Base-by-base conservation (phyloP, 92 coral and sea anemone genomes). In the Porites evermanni region DNA sequence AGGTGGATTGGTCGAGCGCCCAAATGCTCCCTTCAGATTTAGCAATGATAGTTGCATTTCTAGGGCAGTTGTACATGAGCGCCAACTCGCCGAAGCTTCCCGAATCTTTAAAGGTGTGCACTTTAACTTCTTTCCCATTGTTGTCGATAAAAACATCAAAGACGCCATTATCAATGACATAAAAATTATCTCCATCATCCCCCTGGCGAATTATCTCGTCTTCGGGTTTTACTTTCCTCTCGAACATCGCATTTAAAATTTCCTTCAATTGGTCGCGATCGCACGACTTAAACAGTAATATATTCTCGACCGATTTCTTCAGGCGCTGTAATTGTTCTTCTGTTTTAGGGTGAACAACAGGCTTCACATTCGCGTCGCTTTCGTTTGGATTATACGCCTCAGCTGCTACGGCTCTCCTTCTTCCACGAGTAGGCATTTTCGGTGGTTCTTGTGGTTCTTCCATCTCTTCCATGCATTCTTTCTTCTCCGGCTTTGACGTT, bases 81-180 rank as follows among this genome's bases (percentile, higher is more conserved):
- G 99, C 99, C 56, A 97, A 91, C 89, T 97, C 99, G 52, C 99
- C 99, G 82, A 97, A 97, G 87, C 96, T 97, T 11, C 99, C 99
- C 50, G 93, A 75, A 67, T 90, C 91, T 50, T 88, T 85, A 67
- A 95, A 97, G 60, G 99, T 97, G 70, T 95, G 98, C 68, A 97
- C 99, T 70, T 97, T 97, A 78, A 88, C 79, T 44, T 77, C 84
- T 20, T 88, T 78, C 9, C 92, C 98, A 8, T 84, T 85, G 6
- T 72, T 86, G 26, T 90, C 89, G 67, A 95, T 91, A 61, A 93
- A 92, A 14, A 97, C 99, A 86, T 93, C 99, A 74, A 91, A 97
- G 52, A 87, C 94, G 24, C 99, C 99, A 75, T 79, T 86, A 84
- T 97, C 98, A 83, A 97, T 92, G 18, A 95, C 98, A 63, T 97